Percentiles rank a stretch among this genome's conserved stretches.
These are phyloP conservation scores for Synanthedon vespiformis DNA, from an alignment of 2,888 invertebrate species.

Conservation along the genomic window DNA sequence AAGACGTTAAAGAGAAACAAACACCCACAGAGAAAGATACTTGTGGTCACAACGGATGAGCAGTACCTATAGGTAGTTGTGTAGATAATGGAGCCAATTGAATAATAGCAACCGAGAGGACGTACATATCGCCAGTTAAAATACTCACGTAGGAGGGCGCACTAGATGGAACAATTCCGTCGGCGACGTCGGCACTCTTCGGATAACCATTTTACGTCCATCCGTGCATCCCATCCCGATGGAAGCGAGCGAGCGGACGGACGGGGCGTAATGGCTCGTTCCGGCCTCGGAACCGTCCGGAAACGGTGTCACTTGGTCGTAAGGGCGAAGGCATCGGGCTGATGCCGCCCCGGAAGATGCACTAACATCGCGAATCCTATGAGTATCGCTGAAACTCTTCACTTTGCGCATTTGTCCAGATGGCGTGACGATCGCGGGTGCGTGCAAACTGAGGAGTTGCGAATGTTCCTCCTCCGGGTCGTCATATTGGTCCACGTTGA, in stretches of 20 bases:
- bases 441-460: slow-evolving; percentile 45
- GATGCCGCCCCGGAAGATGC: slow-evolving; percentile 60
- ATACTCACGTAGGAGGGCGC: slow-evolving; percentile 84
- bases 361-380: slow-evolving; percentile 54
- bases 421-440: slow-evolving; percentile 45
- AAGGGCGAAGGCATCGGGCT: slow-evolving; percentile 56
- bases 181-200: slow-evolving; percentile 86
- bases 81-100: slow-evolving; percentile 34
- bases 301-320: slow-evolving; percentile 58
- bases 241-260: slow-evolving; percentile 83
- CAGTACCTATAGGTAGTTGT: slow-evolving; percentile 12
- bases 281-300: slow-evolving; percentile 74
- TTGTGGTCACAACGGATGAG: slow-evolving; percentile 1
- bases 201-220: slow-evolving; percentile 86
- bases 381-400: slow-evolving; percentile 64
- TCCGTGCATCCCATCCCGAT: slow-evolving; percentile 92
- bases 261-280: slow-evolving; percentile 76
- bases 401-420: slow-evolving; percentile 66
- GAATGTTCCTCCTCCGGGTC: slow-evolving; percentile 48
- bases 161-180: slow-evolving; percentile 88
- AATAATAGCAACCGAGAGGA: slow-evolving; percentile 55
- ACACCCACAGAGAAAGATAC: too few relatives aligned
- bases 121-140: slow-evolving; percentile 44
- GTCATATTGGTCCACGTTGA: slow-evolving; percentile 56
- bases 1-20: too few relatives aligned